phyloP scores from a whole-genome alignment of 1,140 invertebrate genomes.

The Drosophila nannoptera region DNA sequence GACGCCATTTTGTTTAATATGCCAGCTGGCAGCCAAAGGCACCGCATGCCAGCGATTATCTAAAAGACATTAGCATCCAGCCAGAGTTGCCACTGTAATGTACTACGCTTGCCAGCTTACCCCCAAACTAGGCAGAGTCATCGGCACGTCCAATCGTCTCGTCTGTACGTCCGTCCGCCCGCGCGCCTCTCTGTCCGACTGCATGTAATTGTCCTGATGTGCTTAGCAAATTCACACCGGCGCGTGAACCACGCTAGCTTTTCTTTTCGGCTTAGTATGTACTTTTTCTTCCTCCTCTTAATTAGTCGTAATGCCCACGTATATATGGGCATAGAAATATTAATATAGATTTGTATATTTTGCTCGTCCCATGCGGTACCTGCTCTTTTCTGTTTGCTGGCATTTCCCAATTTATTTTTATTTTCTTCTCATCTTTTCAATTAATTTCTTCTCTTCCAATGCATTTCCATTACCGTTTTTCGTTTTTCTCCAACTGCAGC shows the following conservation, averaged over 20 bases:
- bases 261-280: not conserved
- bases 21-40: conserved; percentile 30
- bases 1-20: conserved; percentile 57
- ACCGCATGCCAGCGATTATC: conserved; percentile 55
- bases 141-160: conserved; percentile 1
- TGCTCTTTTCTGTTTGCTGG: conserved; percentile 5
- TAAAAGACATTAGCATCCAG: conserved; percentile 55
- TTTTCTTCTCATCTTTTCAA: too few relatives aligned
- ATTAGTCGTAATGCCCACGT: conserved; percentile 11
- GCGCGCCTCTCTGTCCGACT: not conserved
- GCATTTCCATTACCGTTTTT: too few relatives aligned
- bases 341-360: not conserved
- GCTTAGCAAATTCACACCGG: conserved; percentile 41
- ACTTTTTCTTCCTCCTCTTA: conserved; percentile 20
- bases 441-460: too few relatives aligned
- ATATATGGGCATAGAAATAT: not conserved
- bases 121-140: conserved; percentile 5
- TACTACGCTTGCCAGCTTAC: conserved; percentile 14
- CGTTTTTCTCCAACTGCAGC: too few relatives aligned
- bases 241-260: not conserved
- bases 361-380: conserved; percentile 3
- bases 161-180: not conserved
- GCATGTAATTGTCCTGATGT: conserved; percentile 35
- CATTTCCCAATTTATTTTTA: too few relatives aligned
- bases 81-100: conserved; percentile 30